Percentiles rank a stretch among this genome's conserved stretches.
phyloP scores from a whole-genome alignment of 2,797 vertebrate species.

The Erethizon dorsatum region DNA sequence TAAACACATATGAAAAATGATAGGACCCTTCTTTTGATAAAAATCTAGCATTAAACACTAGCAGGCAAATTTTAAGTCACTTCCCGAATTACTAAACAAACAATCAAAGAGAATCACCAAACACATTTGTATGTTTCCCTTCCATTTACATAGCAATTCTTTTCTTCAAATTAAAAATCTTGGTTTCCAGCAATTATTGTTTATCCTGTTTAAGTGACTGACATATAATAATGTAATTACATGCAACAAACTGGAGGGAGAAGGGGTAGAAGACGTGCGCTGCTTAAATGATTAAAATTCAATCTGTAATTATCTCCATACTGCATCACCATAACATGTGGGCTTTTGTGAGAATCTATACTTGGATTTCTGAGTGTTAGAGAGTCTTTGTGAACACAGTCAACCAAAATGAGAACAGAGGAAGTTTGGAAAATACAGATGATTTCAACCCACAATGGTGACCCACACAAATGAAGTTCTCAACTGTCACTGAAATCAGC shows the following conservation, averaged over 20 bases:
- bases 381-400: not conserved
- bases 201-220: slow-evolving; percentile 55
- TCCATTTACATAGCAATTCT: slow-evolving; percentile 53
- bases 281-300: slow-evolving; percentile 33
- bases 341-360: slow-evolving; percentile 25
- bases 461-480: not conserved
- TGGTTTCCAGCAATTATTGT: slow-evolving; percentile 62
- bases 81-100: slow-evolving; percentile 77
- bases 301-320: slow-evolving; percentile 60
- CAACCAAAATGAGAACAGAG: slow-evolving; percentile 1
- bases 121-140: not conserved
- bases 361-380: not conserved
- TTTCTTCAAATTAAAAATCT: slow-evolving; percentile 68
- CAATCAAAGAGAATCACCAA: slow-evolving; percentile 36
- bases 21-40: slow-evolving; percentile 73
- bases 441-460: not conserved
- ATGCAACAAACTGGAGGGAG: slow-evolving; percentile 34
- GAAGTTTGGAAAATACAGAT: slow-evolving; percentile 52
- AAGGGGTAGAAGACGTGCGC: not conserved
- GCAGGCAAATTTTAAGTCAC: slow-evolving; percentile 72
- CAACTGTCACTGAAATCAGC: not conserved
- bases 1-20: slow-evolving; percentile 74
- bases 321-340: not conserved
- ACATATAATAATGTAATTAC: slow-evolving; percentile 59
- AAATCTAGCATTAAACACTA: slow-evolving; percentile 77